Base-by-base conservation (phyloP, 1,140 invertebrate genomes). In the Caenorhabditis tropicalis region DNA sequence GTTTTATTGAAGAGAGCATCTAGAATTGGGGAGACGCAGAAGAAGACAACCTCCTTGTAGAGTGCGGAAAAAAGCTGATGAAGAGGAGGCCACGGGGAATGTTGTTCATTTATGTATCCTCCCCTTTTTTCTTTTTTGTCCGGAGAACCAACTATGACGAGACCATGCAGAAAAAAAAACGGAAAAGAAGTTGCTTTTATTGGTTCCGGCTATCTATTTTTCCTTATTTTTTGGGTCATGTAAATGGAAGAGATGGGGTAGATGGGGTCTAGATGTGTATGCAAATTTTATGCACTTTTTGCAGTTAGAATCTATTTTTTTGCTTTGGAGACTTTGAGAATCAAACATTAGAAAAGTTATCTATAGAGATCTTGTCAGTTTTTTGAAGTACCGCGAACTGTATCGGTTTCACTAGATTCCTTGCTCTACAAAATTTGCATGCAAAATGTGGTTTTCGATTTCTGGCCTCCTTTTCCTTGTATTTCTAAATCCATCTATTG, bases 31-130 rank as follows among this genome's bases (percentile, higher is more conserved):
- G 5, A 74, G 29, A 43, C 65, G 29, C 65, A 24, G 31, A 29
- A 7, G 19, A 9, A 31, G 16, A 46, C 15, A 46, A 27, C 39
- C 39, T 56, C 19, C 53, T 21, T n/a, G 24, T 56, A 3, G 65
- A 43, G 36, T 74, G 36, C 21, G 24, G 60, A 39, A 33, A 70
- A 70, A 58, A 2, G 53, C 65, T 43, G 36, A 74, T 43, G 65
- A 65, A 36, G 31, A 39, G 21, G 21, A n/a, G 21, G 60, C 12
- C 60, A 70, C n/a, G 65, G 5, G 5, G 65, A 74, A 74, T 74
- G 65, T 74, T 74, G 65, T 74, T 74, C 65, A 74, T 74, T 74
- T 74, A 43, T 74, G 65, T 43, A 74, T 39, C 65, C 24, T 27
- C 19, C 15, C 19, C 6, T 12, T n/a, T 51, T n/a, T n/a, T n/a